A percentile compares a stretch with the other conserved stretches of the same genome.
Conservation (phyloP, 2,797 vertebrate species). For the Bradypodion pumilum region DNA sequence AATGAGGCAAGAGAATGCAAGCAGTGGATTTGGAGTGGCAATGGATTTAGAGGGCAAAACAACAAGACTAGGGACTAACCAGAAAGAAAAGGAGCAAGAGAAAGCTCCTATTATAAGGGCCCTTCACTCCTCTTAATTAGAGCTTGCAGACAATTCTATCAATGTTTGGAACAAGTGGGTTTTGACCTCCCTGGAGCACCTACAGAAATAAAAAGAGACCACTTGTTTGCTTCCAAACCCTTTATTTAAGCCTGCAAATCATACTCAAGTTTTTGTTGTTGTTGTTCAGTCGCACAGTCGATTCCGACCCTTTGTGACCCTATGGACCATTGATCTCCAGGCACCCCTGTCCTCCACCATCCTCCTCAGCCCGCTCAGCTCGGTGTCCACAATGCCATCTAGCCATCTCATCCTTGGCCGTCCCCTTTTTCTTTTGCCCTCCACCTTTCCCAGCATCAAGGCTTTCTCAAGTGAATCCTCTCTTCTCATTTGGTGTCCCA, state of each 20-base stretch:
- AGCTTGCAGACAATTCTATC: constrained; percentile 8
- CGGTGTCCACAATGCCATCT: too few relatives aligned
- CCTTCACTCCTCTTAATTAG: constrained; percentile 14
- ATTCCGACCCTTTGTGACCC: too few relatives aligned
- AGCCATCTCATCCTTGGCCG: too few relatives aligned
- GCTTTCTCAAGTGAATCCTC: too few relatives aligned
- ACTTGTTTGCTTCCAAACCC: rapidly evolving
- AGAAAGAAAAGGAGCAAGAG: neutral
- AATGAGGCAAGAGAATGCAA: constrained; percentile 54
- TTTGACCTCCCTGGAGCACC: neutral
- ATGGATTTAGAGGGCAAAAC: constrained; percentile 42
- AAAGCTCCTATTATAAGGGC: constrained; percentile 24
- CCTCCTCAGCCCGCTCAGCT: too few relatives aligned
- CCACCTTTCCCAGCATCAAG: too few relatives aligned
- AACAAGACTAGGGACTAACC: constrained; percentile 54
- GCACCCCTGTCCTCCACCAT: too few relatives aligned
- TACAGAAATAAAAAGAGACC: constrained; percentile 5
- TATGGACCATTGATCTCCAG: too few relatives aligned
- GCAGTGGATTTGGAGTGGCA: constrained; percentile 9
- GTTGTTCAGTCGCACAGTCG: too few relatives aligned
- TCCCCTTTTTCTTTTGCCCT: too few relatives aligned
- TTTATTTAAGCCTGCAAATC: neutral
- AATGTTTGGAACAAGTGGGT: constrained; percentile 30
- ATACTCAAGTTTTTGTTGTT: too few relatives aligned
- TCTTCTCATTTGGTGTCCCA: too few relatives aligned